phyloP scores from a whole-genome alignment of 2,888 invertebrate genomes.

The Lampropteryx suffumata region DNA sequence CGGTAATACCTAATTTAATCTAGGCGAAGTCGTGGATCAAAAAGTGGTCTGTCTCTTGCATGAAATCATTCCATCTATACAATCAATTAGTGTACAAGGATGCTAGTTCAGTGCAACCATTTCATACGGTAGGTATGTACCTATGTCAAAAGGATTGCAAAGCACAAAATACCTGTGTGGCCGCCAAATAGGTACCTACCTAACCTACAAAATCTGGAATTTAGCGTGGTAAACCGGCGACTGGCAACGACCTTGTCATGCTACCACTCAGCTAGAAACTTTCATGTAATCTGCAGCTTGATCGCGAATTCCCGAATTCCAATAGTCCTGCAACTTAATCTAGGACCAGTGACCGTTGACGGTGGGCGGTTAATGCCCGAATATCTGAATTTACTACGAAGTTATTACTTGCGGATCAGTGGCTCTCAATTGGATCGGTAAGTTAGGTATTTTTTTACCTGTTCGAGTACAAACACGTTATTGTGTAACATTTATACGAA shows the following conservation, averaged over 20 bases:
- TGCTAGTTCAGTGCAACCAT: too few species aligned
- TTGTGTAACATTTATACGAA: too few species aligned
- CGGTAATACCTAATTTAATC: not conserved
- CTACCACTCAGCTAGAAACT: not conserved
- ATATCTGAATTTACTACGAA: conserved; percentile 6
- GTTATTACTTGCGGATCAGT: conserved; percentile 15
- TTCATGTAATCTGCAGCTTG: not conserved
- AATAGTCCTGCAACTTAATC: conserved; percentile 32
- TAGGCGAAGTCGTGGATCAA: too few species aligned
- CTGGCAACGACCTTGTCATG: conserved; percentile 57
- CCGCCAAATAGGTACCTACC: conserved; percentile 10
- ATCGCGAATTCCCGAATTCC: conserved; percentile 45
- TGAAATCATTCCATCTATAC: too few species aligned
- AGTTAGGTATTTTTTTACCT: not conserved
- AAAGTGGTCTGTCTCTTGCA: too few species aligned
- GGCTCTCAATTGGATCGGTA: conserved; percentile 1
- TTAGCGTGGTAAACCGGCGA: conserved; percentile 38
- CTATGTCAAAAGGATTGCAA: too few species aligned
- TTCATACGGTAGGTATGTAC: too few species aligned
- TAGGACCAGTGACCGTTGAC: too few species aligned
- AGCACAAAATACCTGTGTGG: not conserved
- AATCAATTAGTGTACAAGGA: too few species aligned
- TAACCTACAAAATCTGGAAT: conserved; percentile 26
- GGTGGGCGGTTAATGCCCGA: conserved; percentile 14
- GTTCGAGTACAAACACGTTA: too few species aligned